These are phyloP conservation scores for Orthonychiurus folsomi DNA, from an alignment of 2,888 invertebrate genomes.

Conservation along the genomic window DNA sequence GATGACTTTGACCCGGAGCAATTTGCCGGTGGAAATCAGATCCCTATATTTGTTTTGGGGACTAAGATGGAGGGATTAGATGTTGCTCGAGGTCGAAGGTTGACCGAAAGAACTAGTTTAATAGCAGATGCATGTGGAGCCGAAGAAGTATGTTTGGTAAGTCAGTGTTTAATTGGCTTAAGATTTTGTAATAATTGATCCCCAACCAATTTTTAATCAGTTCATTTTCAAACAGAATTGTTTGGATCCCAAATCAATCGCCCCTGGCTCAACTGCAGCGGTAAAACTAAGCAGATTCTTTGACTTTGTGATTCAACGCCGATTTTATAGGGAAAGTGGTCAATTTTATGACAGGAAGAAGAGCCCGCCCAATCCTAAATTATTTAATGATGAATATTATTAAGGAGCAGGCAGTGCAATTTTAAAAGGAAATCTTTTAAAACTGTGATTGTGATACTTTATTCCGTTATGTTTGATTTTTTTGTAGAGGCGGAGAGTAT, in stretches of 20 bases:
- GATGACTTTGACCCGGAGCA: slow-evolving; percentile 72
- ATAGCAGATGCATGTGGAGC: slow-evolving; percentile 85
- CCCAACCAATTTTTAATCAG: too few species aligned
- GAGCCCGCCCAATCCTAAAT: slow-evolving; percentile 18
- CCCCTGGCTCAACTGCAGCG: slow-evolving; percentile 89
- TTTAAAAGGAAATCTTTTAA: too few species aligned
- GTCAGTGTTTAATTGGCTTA: too few species aligned
- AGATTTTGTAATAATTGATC: too few species aligned
- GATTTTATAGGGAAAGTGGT: slow-evolving; percentile 44
- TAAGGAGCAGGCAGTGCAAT: too few species aligned
- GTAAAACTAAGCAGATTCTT: slow-evolving; percentile 90
- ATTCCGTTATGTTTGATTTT: too few species aligned
- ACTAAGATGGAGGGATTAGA: slow-evolving; percentile 66
- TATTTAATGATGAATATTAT: slow-evolving; percentile 13
- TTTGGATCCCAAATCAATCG: slow-evolving; percentile 62
- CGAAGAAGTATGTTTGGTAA: slow-evolving; percentile 80
- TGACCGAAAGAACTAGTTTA: slow-evolving; percentile 50
- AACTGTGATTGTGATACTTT: too few species aligned
- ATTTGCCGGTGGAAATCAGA: slow-evolving; percentile 69
- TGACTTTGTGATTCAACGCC: slow-evolving; percentile 66
- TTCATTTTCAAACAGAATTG: slow-evolving; percentile 50
- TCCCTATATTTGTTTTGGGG: slow-evolving; percentile 89
- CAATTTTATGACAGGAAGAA: slow-evolving; percentile 32
- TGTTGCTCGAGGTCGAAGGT: slow-evolving; percentile 5
- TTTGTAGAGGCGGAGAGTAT: too few species aligned